Evolutionary conservation across 2,888 invertebrate genomes (phyloP).

Genomic region (Trachelus iudaicus): DNA sequence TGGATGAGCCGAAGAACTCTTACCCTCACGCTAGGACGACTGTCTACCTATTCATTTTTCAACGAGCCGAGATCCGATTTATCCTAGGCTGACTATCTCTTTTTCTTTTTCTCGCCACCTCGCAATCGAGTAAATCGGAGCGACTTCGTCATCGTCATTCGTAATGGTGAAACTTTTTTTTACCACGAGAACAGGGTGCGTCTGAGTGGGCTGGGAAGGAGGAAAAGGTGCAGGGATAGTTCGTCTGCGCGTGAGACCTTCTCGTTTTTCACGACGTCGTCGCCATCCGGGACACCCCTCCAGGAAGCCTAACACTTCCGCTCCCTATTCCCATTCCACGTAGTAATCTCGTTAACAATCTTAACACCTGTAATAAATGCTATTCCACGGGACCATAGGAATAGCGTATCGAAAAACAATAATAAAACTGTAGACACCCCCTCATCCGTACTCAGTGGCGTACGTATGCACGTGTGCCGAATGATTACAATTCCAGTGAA

Average conservation of each 20-base stretch:
- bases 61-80: background rate
- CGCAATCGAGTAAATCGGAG: background rate
- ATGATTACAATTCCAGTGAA: background rate
- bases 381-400: background rate
- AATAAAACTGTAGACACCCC: background rate
- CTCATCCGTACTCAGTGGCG: background rate
- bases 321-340: background rate
- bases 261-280: background rate
- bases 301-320: background rate
- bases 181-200: background rate
- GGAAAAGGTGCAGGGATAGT: background rate
- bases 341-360: background rate
- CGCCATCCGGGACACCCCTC: background rate
- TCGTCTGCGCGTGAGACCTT: background rate
- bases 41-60: background rate
- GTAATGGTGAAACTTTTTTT: background rate
- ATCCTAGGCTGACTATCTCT: too few species aligned
- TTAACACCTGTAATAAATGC: background rate
- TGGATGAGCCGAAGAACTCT: background rate
- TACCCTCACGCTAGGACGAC: background rate
- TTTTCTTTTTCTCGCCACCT: background rate
- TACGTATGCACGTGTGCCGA: background rate
- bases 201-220: background rate
- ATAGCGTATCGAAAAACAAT: background rate
- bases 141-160: background rate